phyloP scores from a whole-genome alignment of 1,140 invertebrate species.

The Drosophila punjabiensis region DNA sequence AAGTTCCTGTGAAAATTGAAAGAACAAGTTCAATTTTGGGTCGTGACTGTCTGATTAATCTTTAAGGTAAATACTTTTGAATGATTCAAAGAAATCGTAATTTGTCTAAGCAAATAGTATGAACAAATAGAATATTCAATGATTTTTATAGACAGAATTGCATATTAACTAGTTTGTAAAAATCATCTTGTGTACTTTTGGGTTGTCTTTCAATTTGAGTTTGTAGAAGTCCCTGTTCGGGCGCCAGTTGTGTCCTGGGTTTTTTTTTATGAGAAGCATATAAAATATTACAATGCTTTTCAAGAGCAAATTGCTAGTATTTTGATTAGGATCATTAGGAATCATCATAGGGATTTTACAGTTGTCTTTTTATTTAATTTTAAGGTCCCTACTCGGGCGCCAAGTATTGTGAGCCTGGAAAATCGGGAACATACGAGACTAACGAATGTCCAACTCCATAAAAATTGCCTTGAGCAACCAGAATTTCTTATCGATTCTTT shows the following conservation, averaged over 20 bases:
- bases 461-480: not conserved
- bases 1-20: constrained; percentile 32
- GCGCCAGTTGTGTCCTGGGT: not conserved
- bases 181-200: not conserved
- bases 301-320: not conserved
- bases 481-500: not conserved
- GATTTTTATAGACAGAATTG: not conserved
- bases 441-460: not conserved
- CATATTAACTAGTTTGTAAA: not conserved
- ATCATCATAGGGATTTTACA: not conserved
- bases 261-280: not conserved
- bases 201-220: not conserved
- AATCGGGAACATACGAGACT: not conserved
- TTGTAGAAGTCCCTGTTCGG: not conserved
- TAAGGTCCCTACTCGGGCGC: accelerated
- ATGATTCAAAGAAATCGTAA: not conserved
- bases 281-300: not conserved
- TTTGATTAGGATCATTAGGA: not conserved
- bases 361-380: not conserved
- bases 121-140: not conserved
- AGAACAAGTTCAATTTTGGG: constrained; percentile 27
- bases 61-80: constrained; percentile 3
- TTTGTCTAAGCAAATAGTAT: not conserved
- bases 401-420: too few species aligned
- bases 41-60: constrained; percentile 19